Percentiles rank a stretch among this genome's conserved stretches.
Conservation (phyloP, 2,888 invertebrate species). For the Sminthurides aquaticus region DNA sequence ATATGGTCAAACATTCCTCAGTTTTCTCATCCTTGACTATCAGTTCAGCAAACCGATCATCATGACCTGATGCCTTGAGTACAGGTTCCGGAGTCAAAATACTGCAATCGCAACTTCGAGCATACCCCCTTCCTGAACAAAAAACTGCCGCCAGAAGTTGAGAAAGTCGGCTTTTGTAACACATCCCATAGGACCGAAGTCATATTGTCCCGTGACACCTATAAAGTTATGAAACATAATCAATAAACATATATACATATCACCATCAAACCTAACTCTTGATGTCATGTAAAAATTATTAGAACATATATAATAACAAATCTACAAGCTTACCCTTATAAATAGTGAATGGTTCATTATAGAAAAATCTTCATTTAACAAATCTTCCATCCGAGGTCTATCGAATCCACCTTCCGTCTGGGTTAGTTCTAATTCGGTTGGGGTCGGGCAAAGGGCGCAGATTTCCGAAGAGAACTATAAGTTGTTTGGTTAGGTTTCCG, state of each 20-base stretch:
- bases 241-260: not conserved
- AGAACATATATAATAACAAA: not conserved
- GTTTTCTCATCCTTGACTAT: slow-evolving; percentile 97
- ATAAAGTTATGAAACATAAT: not conserved
- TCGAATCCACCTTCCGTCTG: slow-evolving; percentile 69
- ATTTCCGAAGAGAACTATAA: no score
- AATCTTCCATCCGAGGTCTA: slow-evolving; percentile 89
- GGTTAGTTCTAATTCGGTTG: slow-evolving; percentile 75
- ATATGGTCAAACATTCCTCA: slow-evolving; percentile 86
- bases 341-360: slow-evolving; percentile 97
- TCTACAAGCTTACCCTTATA: slow-evolving; percentile 70
- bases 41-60: slow-evolving; percentile 95
- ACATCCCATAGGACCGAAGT: slow-evolving; percentile 99
- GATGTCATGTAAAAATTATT: not conserved
- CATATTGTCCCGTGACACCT: slow-evolving; percentile 74
- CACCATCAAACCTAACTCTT: no score
- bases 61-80: slow-evolving; percentile 95
- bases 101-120: slow-evolving; percentile 95
- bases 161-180: slow-evolving; percentile 93
- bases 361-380: slow-evolving; percentile 92
- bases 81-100: slow-evolving; percentile 96
- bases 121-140: slow-evolving; percentile 97
- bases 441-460: no score
- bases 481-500: no score
- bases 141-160: slow-evolving; percentile 87